Percentiles rank a stretch among this genome's conserved stretches.
phyloP scores from a whole-genome alignment of 2,888 invertebrate genomes.

The Zaprionus obscuricornis region DNA sequence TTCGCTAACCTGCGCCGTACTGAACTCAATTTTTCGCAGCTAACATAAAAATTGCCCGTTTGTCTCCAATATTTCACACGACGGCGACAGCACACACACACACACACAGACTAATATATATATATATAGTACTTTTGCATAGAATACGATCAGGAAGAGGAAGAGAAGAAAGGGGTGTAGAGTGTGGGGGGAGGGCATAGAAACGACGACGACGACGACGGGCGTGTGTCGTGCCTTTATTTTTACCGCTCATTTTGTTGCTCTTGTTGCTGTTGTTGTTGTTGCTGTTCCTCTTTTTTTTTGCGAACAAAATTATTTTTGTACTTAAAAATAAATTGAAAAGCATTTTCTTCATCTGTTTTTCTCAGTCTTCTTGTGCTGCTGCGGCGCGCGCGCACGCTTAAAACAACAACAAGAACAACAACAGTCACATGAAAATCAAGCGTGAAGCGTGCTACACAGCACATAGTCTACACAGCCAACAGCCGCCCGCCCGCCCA shows the following conservation, averaged over 20 bases:
- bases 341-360: constrained; percentile 74
- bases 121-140: too few relatives aligned
- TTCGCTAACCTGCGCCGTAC: constrained; percentile 79
- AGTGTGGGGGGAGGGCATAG: constrained; percentile 7
- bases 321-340: constrained; percentile 80
- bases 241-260: constrained; percentile 63
- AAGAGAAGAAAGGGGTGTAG: background rate
- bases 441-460: constrained; percentile 70
- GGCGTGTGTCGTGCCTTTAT: constrained; percentile 72
- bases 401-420: too few relatives aligned
- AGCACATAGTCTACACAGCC: too few relatives aligned
- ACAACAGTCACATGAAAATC: constrained; percentile 72
- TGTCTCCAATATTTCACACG: constrained; percentile 81
- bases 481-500: constrained; percentile 2
- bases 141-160: constrained; percentile 14
- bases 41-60: constrained; percentile 76
- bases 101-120: constrained; percentile 23
- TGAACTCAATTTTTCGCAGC: constrained; percentile 73
- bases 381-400: constrained; percentile 17
- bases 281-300: constrained; percentile 19
- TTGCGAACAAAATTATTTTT: constrained; percentile 67
- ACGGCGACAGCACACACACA: constrained; percentile 43
- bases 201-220: constrained; percentile 43
- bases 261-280: too few relatives aligned
- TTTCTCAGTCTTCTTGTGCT: constrained; percentile 12